phyloP scores from a whole-genome alignment of 2,888 invertebrate genomes.

The Mesorhabditis belari region DNA sequence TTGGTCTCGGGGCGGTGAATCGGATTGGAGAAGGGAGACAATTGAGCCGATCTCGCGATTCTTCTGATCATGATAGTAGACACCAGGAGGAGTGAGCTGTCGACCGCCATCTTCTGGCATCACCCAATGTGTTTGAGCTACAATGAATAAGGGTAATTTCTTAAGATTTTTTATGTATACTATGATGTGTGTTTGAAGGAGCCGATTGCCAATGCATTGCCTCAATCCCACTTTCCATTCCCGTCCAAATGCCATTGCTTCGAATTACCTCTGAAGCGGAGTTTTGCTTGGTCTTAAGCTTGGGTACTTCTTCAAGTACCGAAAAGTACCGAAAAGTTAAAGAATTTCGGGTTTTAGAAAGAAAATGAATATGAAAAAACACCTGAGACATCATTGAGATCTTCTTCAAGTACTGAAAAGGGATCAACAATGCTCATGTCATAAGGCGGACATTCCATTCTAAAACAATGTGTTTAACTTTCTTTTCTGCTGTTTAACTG shows the following conservation, averaged over 20 bases:
- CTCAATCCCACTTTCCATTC: no score
- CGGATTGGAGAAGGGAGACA: conserved; percentile 26
- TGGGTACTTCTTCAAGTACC: no score
- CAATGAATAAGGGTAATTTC: no score
- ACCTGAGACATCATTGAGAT: background rate
- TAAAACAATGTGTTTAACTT: no score
- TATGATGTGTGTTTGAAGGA: no score
- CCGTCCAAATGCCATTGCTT: background rate
- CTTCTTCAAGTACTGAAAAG: background rate
- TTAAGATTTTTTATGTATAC: no score
- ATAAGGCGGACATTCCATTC: background rate
- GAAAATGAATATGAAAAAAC: background rate
- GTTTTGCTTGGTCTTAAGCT: background rate
- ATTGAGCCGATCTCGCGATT: conserved; percentile 21
- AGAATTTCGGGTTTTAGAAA: no score
- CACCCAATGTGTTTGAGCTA: background rate
- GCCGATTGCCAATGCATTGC: no score
- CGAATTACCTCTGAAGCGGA: background rate
- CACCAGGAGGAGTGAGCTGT: background rate
- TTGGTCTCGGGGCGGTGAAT: conserved; percentile 6
- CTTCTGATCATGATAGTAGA: background rate
- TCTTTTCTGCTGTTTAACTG: no score
- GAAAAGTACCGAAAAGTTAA: background rate
- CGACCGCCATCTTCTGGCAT: background rate
- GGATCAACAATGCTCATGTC: background rate